Evolutionary conservation across 2,888 invertebrate genomes (phyloP), one percentile per base, ranked within the genome.

Genomic region (Rhimphoctona megacephalus): DNA sequence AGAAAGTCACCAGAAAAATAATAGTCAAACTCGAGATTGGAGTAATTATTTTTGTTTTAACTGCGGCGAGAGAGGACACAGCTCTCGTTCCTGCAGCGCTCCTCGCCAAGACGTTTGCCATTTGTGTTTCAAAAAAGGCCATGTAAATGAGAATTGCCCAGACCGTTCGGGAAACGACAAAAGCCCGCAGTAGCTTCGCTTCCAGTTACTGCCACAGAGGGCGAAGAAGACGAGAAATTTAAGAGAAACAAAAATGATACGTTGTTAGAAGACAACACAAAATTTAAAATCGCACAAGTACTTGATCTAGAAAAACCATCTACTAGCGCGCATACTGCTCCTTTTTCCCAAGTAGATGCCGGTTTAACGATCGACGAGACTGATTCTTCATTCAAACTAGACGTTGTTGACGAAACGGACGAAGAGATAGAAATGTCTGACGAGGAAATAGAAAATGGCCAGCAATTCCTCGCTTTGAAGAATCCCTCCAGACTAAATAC

Each of bases 71-170:
- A 57, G 36, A 5, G 82, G 82, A 2, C 82, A 85, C 33, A 64
- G 14, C 5, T 33, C 66, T 1, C 83, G 86, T 22, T 76, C 43
- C 6, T 86, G 80, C 19, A 74, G 9, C 6, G 64, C 64, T 7
- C 64, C 67, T 11, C 67, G 86, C 7, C 83, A 83, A 43, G 36
- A 54, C 0, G 54, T 83, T 33, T 83, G 86, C 14, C 66, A 61
- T 14, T 9, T 36, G 3, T 83, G 83, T 49, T 36, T 25, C 19
- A 61, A 64, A 36, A 74, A 22, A 2, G 83, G 86, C 9, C 84
- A 84, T 19, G 74, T 74, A 19, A 84, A 84, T n/a, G 9, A 49
- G 39, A 54, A 83, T 46, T 83, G 78, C 67, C 83, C 83, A 52
- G 25, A 67, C n/a, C 67, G 22, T 49, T 36, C 79, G 84, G 84